phyloP scores from a whole-genome alignment of 2,113 vertebrate genomes.

The Telmatochromis bifrenatus region DNA sequence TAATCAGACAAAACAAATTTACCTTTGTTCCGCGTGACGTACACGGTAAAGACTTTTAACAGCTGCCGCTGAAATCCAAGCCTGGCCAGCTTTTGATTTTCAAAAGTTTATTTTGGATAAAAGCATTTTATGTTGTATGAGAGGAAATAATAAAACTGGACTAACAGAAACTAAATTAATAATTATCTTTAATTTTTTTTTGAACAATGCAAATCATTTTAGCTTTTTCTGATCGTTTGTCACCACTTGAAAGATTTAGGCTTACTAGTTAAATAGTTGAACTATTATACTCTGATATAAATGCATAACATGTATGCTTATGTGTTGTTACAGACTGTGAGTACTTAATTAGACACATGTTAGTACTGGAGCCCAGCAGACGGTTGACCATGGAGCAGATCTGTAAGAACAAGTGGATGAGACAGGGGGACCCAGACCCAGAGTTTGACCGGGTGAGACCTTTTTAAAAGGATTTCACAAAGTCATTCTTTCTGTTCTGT shows the following conservation, averaged over 20 bases:
- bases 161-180: background rate
- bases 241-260: background rate
- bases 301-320: background rate
- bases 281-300: background rate
- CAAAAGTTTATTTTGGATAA: background rate
- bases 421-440: constrained; percentile 85
- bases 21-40: background rate
- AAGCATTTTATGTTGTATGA: background rate
- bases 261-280: background rate
- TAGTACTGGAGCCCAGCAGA: constrained; percentile 91
- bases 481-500: background rate
- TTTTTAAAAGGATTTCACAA: background rate
- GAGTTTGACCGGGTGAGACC: constrained; percentile 90
- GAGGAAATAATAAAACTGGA: background rate
- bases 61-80: background rate
- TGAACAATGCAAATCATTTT: background rate
- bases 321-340: constrained; percentile 83
- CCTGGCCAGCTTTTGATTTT: background rate
- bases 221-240: background rate
- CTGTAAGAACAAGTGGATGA: constrained; percentile 99
- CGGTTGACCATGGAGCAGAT: constrained; percentile 98
- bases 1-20: background rate
- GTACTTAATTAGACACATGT: constrained; percentile 97
- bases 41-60: background rate
- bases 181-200: background rate